Percentiles rank a stretch among this genome's conserved stretches.
Conservation (phyloP, 1,140 invertebrate species). For the Thalassaphorura encarpata region DNA sequence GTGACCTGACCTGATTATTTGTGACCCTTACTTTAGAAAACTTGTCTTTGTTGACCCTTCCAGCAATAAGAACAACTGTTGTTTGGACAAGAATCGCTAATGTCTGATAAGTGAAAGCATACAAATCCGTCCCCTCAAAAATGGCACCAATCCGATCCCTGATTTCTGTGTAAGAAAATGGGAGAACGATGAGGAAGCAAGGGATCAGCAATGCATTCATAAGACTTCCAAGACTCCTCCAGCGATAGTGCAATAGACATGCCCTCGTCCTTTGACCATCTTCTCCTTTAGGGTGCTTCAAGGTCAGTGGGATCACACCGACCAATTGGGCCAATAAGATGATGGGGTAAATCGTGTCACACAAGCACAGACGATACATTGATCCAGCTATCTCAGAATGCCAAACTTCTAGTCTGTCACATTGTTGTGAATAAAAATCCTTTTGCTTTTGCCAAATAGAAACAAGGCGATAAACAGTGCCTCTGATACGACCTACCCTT, state of each 20-base stretch:
- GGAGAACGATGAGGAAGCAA: constrained; percentile 11
- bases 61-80: constrained; percentile 12
- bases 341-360: constrained; percentile 20
- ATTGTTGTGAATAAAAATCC: no score
- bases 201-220: constrained; percentile 11
- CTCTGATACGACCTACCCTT: no score
- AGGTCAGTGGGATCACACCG: constrained; percentile 14
- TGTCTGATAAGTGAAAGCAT: constrained; percentile 24
- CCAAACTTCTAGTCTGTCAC: background rate
- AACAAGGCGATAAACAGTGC: no score
- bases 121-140: constrained; percentile 24
- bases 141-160: constrained; percentile 14
- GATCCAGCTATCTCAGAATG: background rate
- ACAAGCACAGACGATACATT: constrained; percentile 12
- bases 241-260: constrained; percentile 10
- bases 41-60: constrained; percentile 7
- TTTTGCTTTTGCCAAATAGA: no score
- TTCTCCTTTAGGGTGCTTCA: background rate
- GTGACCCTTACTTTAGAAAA: constrained; percentile 14
- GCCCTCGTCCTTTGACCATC: background rate
- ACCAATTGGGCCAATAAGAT: constrained; percentile 11
- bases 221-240: constrained; percentile 3
- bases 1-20: background rate
- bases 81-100: constrained; percentile 25
- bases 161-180: constrained; percentile 17